These are phyloP conservation scores for Germaria angustata DNA, from an alignment of 2,888 invertebrate species.

Conservation along the genomic window DNA sequence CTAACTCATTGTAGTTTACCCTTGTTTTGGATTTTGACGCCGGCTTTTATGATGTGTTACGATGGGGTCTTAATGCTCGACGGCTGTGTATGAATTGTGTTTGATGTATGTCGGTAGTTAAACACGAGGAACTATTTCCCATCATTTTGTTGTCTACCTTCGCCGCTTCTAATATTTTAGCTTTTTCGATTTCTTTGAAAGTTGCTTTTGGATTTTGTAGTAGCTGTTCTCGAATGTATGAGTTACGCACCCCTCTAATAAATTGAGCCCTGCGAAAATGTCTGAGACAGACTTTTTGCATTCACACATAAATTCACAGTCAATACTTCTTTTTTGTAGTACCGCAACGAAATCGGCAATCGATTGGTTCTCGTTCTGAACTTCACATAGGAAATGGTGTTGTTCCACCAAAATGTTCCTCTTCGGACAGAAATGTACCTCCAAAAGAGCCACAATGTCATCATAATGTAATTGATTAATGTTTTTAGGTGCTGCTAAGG, in stretches of 20 bases:
- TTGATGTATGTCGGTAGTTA: constrained; percentile 10
- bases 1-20: constrained; percentile 11
- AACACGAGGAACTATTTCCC: neutral
- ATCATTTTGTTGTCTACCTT: constrained; percentile 32
- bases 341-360: too few species aligned
- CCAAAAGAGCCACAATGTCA: neutral
- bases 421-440: neutral
- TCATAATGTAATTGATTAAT: neutral
- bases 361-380: too few species aligned
- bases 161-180: constrained; percentile 36
- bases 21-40: neutral
- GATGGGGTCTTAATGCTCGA: neutral
- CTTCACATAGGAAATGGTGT: too few species aligned
- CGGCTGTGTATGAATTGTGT: neutral
- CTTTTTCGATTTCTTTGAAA: constrained; percentile 44
- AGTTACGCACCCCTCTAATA: too few species aligned
- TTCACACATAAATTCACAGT: too few species aligned
- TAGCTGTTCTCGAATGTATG: constrained; percentile 41
- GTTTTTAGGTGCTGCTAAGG: neutral
- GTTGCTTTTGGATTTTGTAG: constrained; percentile 26
- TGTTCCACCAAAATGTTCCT: too few species aligned
- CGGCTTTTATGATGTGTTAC: neutral
- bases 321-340: too few species aligned
- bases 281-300: too few species aligned
- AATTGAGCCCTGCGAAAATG: too few species aligned